Conservation (phyloP, 2,113 vertebrate genomes). For the Chamaea fasciata region DNA sequence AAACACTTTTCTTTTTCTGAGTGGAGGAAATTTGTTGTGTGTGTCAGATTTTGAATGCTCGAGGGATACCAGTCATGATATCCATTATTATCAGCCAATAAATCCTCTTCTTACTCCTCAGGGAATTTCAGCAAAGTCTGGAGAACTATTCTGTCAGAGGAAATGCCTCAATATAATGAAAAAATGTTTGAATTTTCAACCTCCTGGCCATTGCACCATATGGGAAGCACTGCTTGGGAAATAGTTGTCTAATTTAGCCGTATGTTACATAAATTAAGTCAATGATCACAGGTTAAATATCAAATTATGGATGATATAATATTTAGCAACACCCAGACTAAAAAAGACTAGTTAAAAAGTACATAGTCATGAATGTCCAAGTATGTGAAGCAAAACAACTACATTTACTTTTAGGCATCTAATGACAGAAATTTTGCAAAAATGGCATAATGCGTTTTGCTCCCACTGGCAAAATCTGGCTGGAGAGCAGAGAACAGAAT, state of each 20-base stretch:
- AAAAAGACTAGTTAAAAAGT: not conserved
- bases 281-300: not conserved
- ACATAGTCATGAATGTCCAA: not conserved
- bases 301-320: not conserved
- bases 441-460: not conserved
- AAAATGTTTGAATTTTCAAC: slow-evolving; percentile 39
- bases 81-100: slow-evolving; percentile 57
- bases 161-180: slow-evolving; percentile 34
- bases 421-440: not conserved
- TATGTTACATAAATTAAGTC: not conserved
- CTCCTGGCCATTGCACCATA: slow-evolving; percentile 7
- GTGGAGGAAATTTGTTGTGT: slow-evolving; percentile 17
- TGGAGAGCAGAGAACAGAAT: not conserved
- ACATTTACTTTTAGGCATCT: not conserved
- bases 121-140: slow-evolving; percentile 44
- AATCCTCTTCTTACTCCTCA: slow-evolving; percentile 19
- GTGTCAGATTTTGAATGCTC: slow-evolving; percentile 37
- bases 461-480: not conserved
- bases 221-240: slow-evolving; percentile 24
- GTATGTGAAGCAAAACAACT: not conserved
- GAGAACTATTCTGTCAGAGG: slow-evolving; percentile 38
- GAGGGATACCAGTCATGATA: slow-evolving; percentile 47
- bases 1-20: not conserved
- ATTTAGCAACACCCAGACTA: not conserved
- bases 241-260: slow-evolving; percentile 7